These are phyloP conservation scores for Ailuropoda melanoleuca DNA, from an alignment of 2,113 vertebrate species.

Conservation along the genomic window DNA sequence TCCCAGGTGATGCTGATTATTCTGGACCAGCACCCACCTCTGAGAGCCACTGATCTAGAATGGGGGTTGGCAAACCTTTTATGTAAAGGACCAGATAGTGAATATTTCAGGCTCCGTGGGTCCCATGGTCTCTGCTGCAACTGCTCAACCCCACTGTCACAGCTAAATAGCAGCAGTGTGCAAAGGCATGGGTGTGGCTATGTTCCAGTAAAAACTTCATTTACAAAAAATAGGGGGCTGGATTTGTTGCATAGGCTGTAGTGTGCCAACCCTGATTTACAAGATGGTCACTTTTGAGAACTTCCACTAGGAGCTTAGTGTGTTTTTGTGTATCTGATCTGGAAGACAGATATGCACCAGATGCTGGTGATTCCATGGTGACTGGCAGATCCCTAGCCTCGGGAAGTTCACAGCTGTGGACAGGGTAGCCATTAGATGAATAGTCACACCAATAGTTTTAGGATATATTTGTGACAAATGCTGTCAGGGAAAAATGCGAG, in stretches of 20 bases:
- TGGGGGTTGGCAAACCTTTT: not conserved
- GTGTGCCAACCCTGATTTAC: not conserved
- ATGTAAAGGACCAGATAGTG: not conserved
- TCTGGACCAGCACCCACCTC: not conserved
- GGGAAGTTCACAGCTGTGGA: not conserved
- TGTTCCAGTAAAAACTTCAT: not conserved
- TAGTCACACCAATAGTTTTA: not conserved
- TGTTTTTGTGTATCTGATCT: not conserved
- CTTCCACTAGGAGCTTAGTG: not conserved
- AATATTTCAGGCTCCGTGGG: not conserved
- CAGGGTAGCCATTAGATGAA: not conserved
- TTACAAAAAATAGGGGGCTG: not conserved
- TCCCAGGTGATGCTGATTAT: not conserved
- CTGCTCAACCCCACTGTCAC: not conserved
- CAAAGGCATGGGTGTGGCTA: not conserved
- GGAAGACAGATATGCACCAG: not conserved
- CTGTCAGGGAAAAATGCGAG: not conserved
- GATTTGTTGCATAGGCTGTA: not conserved
- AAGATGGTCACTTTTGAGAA: not conserved
- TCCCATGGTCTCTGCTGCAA: not conserved
- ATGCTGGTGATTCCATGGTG: not conserved
- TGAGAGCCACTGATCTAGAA: not conserved
- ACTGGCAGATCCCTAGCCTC: not conserved
- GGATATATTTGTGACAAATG: not conserved
- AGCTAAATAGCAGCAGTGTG: not conserved